Conservation (phyloP, 2,888 invertebrate species). For the Calameuta filiformis region DNA sequence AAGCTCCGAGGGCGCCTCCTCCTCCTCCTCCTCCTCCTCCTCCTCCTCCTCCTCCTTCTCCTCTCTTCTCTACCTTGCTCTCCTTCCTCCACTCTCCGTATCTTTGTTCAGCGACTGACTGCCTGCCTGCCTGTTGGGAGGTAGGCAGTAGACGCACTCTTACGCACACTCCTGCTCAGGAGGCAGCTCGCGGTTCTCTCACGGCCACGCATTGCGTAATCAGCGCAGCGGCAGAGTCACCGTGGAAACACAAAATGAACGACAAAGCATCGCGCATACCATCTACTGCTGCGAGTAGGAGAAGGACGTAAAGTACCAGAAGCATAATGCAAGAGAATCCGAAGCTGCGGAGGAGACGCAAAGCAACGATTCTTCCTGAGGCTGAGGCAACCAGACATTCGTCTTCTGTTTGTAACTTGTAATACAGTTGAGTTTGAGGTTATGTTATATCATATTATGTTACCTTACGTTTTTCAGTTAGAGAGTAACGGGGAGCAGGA, state of each 20-base stretch:
- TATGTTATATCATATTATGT: too few species aligned
- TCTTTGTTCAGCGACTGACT: not conserved
- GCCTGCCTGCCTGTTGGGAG: not conserved
- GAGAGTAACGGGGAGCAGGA: too few species aligned
- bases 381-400: too few species aligned
- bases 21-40: not conserved
- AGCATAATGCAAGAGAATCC: too few species aligned
- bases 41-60: not conserved
- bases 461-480: too few species aligned
- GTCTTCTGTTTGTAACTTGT: too few species aligned
- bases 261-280: conserved; percentile 52
- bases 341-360: too few species aligned
- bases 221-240: conserved; percentile 50
- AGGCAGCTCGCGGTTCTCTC: conserved; percentile 52
- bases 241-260: conserved; percentile 52
- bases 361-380: too few species aligned
- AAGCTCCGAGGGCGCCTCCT: not conserved
- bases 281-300: conserved; percentile 21
- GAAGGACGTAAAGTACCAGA: too few species aligned
- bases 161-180: not conserved
- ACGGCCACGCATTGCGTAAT: conserved; percentile 65
- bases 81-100: not conserved
- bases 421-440: too few species aligned
- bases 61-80: not conserved
- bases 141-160: conserved; percentile 1